Conservation (phyloP, 2,888 invertebrate species). For the Eupithecia inturbata region DNA sequence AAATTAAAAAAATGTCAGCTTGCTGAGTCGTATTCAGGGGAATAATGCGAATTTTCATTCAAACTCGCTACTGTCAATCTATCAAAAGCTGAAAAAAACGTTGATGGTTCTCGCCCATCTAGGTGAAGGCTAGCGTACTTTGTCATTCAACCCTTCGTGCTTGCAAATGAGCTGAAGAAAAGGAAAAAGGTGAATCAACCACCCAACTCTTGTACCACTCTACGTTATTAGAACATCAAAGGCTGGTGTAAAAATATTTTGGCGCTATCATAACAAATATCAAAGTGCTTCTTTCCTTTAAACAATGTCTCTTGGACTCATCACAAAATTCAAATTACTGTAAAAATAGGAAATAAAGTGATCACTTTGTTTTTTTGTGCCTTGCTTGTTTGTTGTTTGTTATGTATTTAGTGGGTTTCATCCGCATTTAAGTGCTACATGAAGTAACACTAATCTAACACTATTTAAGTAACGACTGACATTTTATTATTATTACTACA, state of each 20-base stretch:
- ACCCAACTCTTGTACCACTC: constrained; percentile 11
- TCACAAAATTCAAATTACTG: no score
- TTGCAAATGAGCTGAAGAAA: constrained; percentile 36
- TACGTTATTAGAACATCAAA: constrained; percentile 28
- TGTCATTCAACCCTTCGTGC: constrained; percentile 28
- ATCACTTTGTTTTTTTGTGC: no score
- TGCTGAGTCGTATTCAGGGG: constrained; percentile 26
- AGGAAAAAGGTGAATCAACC: constrained; percentile 20
- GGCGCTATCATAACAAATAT: constrained; percentile 11
- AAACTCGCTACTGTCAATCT: constrained; percentile 27
- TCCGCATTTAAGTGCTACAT: constrained; percentile 9
- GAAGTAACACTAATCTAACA: no score
- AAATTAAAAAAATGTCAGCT: constrained; percentile 28
- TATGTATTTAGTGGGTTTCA: constrained; percentile 20
- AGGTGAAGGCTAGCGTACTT: constrained; percentile 15
- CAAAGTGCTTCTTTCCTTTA: no score
- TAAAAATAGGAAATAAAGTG: no score
- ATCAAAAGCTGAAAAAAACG: constrained; percentile 27
- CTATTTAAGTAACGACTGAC: constrained; percentile 13
- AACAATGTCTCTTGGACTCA: no score
- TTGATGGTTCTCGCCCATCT: constrained; percentile 12
- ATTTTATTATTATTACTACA: not conserved
- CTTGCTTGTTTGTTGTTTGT: no score
- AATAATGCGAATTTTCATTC: constrained; percentile 30
- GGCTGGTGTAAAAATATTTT: constrained; percentile 22